Evolutionary conservation across 2,113 vertebrate genomes (phyloP).

Genomic region (Gymnocephalus cernua): DNA sequence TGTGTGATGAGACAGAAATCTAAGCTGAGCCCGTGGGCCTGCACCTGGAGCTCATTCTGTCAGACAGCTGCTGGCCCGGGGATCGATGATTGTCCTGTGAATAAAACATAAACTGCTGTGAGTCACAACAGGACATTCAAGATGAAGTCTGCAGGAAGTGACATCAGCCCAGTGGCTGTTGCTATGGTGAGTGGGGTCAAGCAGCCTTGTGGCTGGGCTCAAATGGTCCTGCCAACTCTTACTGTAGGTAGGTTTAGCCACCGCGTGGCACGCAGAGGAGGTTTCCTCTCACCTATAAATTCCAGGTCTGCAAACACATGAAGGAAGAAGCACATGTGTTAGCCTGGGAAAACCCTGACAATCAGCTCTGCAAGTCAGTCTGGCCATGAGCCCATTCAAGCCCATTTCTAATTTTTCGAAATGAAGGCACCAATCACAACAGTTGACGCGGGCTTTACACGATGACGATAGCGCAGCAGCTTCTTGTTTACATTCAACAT

Average conservation of each 20-base stretch:
- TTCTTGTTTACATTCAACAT: too few relatives aligned
- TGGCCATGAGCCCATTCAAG: too few relatives aligned
- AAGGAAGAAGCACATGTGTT: not conserved
- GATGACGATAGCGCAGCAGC: too few relatives aligned
- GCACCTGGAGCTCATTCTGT: slow-evolving; percentile 60
- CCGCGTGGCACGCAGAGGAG: not conserved
- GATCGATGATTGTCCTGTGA: slow-evolving; percentile 76
- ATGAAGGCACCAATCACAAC: too few relatives aligned
- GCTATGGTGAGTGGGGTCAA: slow-evolving; percentile 9
- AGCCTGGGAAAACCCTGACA: too few relatives aligned
- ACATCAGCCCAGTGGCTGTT: slow-evolving; percentile 49
- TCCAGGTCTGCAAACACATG: not conserved
- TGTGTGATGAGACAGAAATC: slow-evolving; percentile 80
- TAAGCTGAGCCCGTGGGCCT: slow-evolving; percentile 64
- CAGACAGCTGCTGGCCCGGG: slow-evolving; percentile 65
- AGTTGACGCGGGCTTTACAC: too few relatives aligned
- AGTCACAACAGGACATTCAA: slow-evolving; percentile 65
- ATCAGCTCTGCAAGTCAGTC: too few relatives aligned
- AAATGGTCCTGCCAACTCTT: slow-evolving; percentile 27
- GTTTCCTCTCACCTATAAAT: not conserved
- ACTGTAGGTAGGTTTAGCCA: slow-evolving; percentile 12
- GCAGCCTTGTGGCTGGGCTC: not conserved
- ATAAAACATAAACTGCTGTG: slow-evolving; percentile 79
- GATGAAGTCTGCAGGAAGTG: slow-evolving; percentile 63
- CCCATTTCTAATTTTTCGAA: too few relatives aligned